Evolutionary conservation across 1,140 invertebrate genomes (phyloP), one percentile per base, ranked within the genome.

Genomic region (Drosophila malerkotliana): DNA sequence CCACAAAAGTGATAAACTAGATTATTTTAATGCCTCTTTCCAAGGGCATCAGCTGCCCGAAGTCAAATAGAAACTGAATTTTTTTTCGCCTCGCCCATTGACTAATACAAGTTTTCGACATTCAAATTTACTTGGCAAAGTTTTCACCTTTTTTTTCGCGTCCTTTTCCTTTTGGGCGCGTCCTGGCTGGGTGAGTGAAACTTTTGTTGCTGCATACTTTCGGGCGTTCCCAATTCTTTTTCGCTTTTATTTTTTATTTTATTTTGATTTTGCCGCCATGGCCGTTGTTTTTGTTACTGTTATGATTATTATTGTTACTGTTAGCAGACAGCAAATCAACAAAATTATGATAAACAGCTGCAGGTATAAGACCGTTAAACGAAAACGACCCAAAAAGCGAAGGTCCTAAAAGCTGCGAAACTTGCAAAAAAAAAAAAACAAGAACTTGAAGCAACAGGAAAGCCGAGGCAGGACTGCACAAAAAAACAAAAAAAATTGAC

Each of bases 341-440:
- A 88, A 87, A 87, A 88, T 88, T 88, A 88, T 88, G 79, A 88
- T 88, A 88, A 88, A 88, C 83, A 88, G 83, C 83, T 88, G 83
- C 83, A 88, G 83, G 83, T 88, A 88, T 82, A 82, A 73, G 72
- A 72, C 61, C 82, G 64, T 73, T 78, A 63, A 79, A 62, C 64
- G 74, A 77, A 72, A 77, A 49, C 57, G 76, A 79, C 69, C 71
- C 76, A 79, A 72, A 37, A 78, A 41, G 34, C 72, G 54, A 73
- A 69, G 51, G 60, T 61, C 55, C 53, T 44, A 63, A 62, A 74
- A 52, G 60, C 60, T 24, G 44, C 44, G 18, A 47, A 47, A 24
- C 6, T 47, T 47, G 44, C 44, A 2, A 47, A 47, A 47, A 47
- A 47, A 18, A 18, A 18, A 24, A 18, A 18, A 8, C 4, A 21